Percentiles rank a stretch among this genome's conserved stretches.
phyloP scores from a whole-genome alignment of 2,888 invertebrate species.

The Lepidonotus clava region DNA sequence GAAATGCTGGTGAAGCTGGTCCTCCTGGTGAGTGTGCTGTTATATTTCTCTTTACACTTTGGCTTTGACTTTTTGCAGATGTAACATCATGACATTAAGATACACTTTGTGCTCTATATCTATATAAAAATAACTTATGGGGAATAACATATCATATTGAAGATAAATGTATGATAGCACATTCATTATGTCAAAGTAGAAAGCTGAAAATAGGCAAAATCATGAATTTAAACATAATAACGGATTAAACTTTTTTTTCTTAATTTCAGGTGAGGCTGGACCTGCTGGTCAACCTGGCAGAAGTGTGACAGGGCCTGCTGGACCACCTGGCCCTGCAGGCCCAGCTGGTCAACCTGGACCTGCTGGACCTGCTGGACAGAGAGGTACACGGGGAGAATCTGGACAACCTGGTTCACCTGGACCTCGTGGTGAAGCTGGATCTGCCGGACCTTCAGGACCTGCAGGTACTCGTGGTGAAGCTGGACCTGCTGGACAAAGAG shows the following conservation, averaged over 20 bases:
- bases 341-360: conserved; percentile 84
- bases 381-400: conserved; percentile 1
- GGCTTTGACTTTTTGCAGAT: too few species aligned
- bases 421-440: conserved; percentile 57
- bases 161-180: too few species aligned
- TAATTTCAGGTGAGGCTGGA: neutral
- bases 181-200: too few species aligned
- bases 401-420: conserved; percentile 54
- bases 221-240: too few species aligned
- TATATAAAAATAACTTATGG: too few species aligned
- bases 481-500: conserved; percentile 58
- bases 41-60: too few species aligned
- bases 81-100: too few species aligned
- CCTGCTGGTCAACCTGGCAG: conserved; percentile 5
- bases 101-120: too few species aligned
- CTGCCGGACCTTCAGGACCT: conserved; percentile 56
- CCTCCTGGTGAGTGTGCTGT: too few species aligned
- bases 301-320: neutral
- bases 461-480: conserved; percentile 48
- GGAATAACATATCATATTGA: too few species aligned
- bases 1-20: conserved; percentile 28
- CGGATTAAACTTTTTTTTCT: too few species aligned
- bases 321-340: conserved; percentile 39
- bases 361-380: conserved; percentile 34
- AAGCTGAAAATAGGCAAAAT: too few species aligned